A percentile compares a stretch with the other conserved stretches of the same genome.
These are phyloP conservation scores for Hydrotaea diabolus DNA, from an alignment of 2,888 invertebrate genomes.

Conservation along the genomic window DNA sequence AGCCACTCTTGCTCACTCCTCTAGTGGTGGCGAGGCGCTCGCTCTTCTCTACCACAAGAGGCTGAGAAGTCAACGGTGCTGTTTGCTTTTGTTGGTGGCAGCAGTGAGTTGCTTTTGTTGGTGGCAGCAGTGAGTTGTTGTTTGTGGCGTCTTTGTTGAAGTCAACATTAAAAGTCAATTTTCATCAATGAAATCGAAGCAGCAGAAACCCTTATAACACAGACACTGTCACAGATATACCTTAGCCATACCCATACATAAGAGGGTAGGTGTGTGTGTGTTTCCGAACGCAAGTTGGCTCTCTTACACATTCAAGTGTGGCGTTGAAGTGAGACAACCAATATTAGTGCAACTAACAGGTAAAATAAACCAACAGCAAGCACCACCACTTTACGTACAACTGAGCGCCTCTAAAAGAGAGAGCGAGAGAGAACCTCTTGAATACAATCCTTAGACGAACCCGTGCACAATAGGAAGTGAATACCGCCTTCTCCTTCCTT, in stretches of 20 bases:
- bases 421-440: not conserved
- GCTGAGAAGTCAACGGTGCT: conserved; percentile 49
- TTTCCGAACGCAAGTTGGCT: not conserved
- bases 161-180: conserved; percentile 74
- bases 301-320: not conserved
- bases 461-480: conserved; percentile 37
- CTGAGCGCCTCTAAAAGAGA: conserved; percentile 29
- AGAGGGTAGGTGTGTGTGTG: not conserved
- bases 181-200: conserved; percentile 76
- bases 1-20: not conserved
- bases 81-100: conserved; percentile 62
- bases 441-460: not conserved
- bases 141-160: conserved; percentile 53
- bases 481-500: not conserved
- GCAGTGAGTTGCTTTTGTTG: conserved; percentile 31
- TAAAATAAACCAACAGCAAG: conserved; percentile 43
- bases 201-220: conserved; percentile 53
- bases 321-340: conserved; percentile 33
- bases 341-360: conserved; percentile 50
- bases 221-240: not conserved
- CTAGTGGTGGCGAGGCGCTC: conserved; percentile 3
- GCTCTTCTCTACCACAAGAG: conserved; percentile 40
- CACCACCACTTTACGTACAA: too few relatives aligned
- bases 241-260: not conserved
- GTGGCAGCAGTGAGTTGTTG: too few relatives aligned